phyloP scores from a whole-genome alignment of 2,888 invertebrate genomes.

The Chalcosyrphus nemorum region DNA sequence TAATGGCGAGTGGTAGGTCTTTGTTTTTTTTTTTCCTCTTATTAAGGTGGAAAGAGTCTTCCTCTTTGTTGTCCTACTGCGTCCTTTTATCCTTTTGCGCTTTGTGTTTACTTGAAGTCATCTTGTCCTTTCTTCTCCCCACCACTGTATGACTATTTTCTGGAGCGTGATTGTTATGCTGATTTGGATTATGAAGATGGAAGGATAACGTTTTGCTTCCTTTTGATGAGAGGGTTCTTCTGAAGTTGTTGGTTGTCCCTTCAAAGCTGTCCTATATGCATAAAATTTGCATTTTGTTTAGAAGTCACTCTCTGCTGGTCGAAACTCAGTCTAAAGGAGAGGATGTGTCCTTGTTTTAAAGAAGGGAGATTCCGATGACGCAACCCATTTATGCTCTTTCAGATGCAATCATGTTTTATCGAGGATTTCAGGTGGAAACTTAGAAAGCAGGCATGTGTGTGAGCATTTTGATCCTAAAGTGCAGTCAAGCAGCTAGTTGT shows the following conservation, averaged over 20 bases:
- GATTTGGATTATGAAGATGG: conserved; percentile 52
- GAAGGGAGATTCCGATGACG: conserved; percentile 3
- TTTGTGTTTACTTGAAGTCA: conserved; percentile 14
- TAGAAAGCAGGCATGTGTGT: neutral
- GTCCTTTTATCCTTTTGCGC: conserved; percentile 1
- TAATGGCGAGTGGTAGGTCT: conserved; percentile 3
- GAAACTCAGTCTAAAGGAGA: too few species aligned
- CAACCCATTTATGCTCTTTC: conserved; percentile 24
- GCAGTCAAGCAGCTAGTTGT: conserved; percentile 4
- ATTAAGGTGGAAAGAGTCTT: conserved; percentile 49
- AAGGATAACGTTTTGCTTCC: conserved; percentile 16
- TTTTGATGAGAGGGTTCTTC: conserved; percentile 19
- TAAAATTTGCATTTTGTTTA: conserved; percentile 34
- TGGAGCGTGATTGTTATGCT: conserved; percentile 66
- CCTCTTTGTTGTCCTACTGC: conserved; percentile 6
- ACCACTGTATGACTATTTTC: conserved; percentile 57
- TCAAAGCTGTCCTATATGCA: conserved; percentile 54
- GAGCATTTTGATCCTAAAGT: neutral
- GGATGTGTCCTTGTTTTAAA: neutral
- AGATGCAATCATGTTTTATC: conserved; percentile 34
- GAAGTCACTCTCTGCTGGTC: neutral
- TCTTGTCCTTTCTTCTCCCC: neutral
- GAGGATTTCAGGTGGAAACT: conserved; percentile 16
- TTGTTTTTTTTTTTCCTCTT: conserved; percentile 10
- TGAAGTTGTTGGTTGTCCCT: conserved; percentile 31